Evolutionary conservation across 2,888 invertebrate genomes (phyloP).

Genomic region (Caenorhabditis afra): DNA sequence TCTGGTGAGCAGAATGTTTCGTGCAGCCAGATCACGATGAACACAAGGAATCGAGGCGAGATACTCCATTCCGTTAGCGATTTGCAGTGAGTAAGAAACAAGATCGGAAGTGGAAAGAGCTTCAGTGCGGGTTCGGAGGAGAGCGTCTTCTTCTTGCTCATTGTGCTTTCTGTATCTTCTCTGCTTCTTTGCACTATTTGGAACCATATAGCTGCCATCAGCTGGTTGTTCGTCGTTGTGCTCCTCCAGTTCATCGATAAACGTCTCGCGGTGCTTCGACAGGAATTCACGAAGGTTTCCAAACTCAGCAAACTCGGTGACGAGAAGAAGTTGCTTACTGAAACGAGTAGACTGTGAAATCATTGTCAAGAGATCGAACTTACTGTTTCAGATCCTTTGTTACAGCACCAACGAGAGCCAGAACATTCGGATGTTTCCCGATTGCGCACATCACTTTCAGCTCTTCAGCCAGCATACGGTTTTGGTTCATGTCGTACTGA

Average conservation of each 20-base stretch:
- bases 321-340: slow-evolving; percentile 65
- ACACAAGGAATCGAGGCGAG: slow-evolving; percentile 91
- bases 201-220: slow-evolving; percentile 53
- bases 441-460: slow-evolving; percentile 70
- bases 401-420: slow-evolving; percentile 67
- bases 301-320: slow-evolving; percentile 63
- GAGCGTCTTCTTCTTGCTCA: neutral
- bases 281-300: slow-evolving; percentile 62
- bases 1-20: slow-evolving; percentile 95
- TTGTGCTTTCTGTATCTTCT: slow-evolving; percentile 37
- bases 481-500: slow-evolving; percentile 53
- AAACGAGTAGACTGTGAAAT: too few species aligned
- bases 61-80: slow-evolving; percentile 97
- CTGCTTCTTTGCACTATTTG: slow-evolving; percentile 44
- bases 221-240: neutral
- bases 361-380: too few species aligned
- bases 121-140: slow-evolving; percentile 8
- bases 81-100: slow-evolving; percentile 95
- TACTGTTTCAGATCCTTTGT: slow-evolving; percentile 65
- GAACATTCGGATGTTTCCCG: slow-evolving; percentile 68
- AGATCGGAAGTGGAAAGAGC: slow-evolving; percentile 83
- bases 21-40: slow-evolving; percentile 95
- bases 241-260: slow-evolving; percentile 53
- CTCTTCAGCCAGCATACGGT: slow-evolving; percentile 66
- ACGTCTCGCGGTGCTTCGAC: slow-evolving; percentile 13